Evolutionary conservation across 2,113 vertebrate species (phyloP), one percentile per base, ranked within the genome.

Genomic region (Catharus bicknelli): DNA sequence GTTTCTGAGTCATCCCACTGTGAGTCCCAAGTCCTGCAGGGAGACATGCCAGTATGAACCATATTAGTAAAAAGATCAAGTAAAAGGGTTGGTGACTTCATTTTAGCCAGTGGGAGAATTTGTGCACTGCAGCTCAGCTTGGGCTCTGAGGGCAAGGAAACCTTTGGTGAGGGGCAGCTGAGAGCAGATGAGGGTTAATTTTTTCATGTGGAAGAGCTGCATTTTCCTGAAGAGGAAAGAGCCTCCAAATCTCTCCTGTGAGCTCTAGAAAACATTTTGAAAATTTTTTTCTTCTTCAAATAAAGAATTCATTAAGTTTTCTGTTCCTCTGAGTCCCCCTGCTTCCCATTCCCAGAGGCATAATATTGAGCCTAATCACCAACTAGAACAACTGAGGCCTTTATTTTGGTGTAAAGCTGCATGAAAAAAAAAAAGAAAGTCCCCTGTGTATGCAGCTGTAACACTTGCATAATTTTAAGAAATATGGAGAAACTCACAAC

Each of bases 391-490:
- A 95, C 70, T 38, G 82, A 87, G 72, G 87, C 84, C 90, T 95
- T 95, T 93, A 94, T 94, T 92, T 92, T 95, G 87, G 91, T 76
- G 63, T 95, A 94, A 95, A 92, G 91, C 81, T 87, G 70, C 67
- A 69, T 43, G 51, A 88, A 90, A 90, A 48, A 94, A 94, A 81
- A 81, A 94, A 81, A 75, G 7, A 47, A 84, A 87, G 74, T 92
- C 84, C 55, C 43, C 72, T 66, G 89, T 80, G 91, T 89, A 76
- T 69, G 62, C 72, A 92, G 75, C 93, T 89, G 45, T 66, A 84
- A 90, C 48, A 66, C 80, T 95, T 84, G 62, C 58, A 76, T 70
- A 63, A 87, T n/a, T 85, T 58, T 66, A 69, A 92, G 90, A 82
- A 94, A 92, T 93, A 87, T 40, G 67, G 70, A 89, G 82, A 83